Conservation (phyloP, 1,140 invertebrate genomes). For the Capitella teleta region DNA sequence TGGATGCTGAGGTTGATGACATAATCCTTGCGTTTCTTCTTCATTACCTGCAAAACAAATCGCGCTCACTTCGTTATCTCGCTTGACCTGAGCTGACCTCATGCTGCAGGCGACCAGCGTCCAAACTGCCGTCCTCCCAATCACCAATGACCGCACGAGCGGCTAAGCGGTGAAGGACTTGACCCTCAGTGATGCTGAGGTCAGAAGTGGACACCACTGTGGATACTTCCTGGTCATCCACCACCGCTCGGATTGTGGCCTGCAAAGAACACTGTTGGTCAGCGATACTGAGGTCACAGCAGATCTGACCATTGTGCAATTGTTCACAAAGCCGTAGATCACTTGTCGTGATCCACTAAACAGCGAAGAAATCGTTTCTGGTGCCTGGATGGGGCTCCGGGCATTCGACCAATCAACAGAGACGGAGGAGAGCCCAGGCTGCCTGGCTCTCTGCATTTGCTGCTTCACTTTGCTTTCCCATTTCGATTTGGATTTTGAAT, state of each 20-base stretch:
- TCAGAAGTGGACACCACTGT: slow-evolving; percentile 38
- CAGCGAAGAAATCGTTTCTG: slow-evolving; percentile 29
- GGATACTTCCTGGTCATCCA: slow-evolving; percentile 32
- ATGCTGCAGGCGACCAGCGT: slow-evolving; percentile 28
- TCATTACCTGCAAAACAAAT: neutral
- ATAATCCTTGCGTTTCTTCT: slow-evolving; percentile 17
- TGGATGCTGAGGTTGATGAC: slow-evolving; percentile 39
- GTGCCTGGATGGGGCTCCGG: slow-evolving; percentile 26
- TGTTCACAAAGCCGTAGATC: slow-evolving; percentile 37
- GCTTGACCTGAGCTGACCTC: too few relatives aligned
- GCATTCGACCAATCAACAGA: slow-evolving; percentile 29
- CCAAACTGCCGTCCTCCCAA: slow-evolving; percentile 36
- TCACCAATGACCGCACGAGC: slow-evolving; percentile 37
- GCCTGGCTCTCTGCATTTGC: slow-evolving; percentile 25
- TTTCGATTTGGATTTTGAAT: slow-evolving; percentile 32
- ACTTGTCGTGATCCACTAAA: slow-evolving; percentile 37
- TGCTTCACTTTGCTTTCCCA: slow-evolving; percentile 28
- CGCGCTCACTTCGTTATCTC: too few relatives aligned
- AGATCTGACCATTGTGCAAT: slow-evolving; percentile 37
- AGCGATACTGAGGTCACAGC: too few relatives aligned
- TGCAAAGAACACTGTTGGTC: slow-evolving; percentile 11
- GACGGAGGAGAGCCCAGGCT: slow-evolving; percentile 33
- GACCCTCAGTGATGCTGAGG: slow-evolving; percentile 29
- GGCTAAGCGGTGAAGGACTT: slow-evolving; percentile 30
- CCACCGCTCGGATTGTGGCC: slow-evolving; percentile 32